Evolutionary conservation across 2,113 vertebrate genomes (phyloP).

Genomic region (Rattus norvegicus): DNA sequence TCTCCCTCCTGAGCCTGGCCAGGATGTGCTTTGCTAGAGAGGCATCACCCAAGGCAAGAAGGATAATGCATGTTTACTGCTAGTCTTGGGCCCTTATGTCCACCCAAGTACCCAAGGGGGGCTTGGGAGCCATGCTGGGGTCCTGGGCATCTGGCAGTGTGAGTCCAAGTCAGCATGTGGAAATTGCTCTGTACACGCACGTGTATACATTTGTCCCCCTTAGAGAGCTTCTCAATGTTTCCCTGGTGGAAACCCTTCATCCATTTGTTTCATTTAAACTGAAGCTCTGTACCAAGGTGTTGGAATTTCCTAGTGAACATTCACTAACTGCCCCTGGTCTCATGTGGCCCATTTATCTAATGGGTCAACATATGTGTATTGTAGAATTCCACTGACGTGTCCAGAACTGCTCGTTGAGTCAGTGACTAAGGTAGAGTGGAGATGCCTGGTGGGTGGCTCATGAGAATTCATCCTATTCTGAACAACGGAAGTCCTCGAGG

Average conservation of each 20-base stretch:
- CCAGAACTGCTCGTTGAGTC: neutral
- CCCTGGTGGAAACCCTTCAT: neutral
- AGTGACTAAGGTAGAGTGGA: neutral
- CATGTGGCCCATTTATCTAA: neutral
- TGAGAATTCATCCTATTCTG: neutral
- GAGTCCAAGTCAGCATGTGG: neutral
- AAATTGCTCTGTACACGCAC: neutral
- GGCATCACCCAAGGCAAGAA: neutral
- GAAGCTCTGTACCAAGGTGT: neutral
- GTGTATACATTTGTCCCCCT: neutral
- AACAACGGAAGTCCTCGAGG: no score
- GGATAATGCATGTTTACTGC: neutral
- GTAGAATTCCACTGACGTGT: neutral
- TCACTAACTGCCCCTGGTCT: neutral
- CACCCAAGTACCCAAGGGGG: neutral
- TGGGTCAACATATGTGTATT: neutral
- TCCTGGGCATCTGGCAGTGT: neutral
- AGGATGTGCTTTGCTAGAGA: neutral
- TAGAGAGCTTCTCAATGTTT: neutral
- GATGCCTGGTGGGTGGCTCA: neutral
- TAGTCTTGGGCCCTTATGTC: neutral
- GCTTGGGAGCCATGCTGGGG: fast-evolving
- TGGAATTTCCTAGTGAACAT: neutral
- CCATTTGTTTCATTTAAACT: neutral
- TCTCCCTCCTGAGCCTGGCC: neutral